phyloP scores from a whole-genome alignment of 92 coral and sea anemone genomes.

The Actinernus sp. region DNA sequence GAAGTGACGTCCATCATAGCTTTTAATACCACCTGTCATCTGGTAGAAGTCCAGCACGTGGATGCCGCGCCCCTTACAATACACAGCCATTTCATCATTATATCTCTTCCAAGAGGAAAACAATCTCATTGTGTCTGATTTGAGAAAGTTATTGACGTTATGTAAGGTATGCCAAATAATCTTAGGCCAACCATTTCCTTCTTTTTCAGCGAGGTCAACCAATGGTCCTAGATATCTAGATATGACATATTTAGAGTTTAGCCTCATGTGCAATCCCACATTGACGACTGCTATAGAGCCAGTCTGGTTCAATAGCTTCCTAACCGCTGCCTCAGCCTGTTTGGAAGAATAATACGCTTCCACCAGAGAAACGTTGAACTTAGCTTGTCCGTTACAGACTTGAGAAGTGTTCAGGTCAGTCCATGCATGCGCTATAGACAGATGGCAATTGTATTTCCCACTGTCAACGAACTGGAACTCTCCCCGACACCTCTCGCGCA shows the following conservation, averaged over 20 bases:
- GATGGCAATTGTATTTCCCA: slow-evolving; percentile 66
- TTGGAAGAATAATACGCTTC: slow-evolving; percentile 39
- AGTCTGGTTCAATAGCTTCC: slow-evolving; percentile 33
- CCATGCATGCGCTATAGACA: slow-evolving; percentile 27
- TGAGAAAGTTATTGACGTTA: slow-evolving; percentile 55
- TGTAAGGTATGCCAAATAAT: slow-evolving; percentile 62
- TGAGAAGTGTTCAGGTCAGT: slow-evolving; percentile 30
- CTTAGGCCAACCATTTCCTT: slow-evolving; percentile 58
- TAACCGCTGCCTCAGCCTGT: slow-evolving; percentile 33
- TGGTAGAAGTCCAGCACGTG: slow-evolving; percentile 42
- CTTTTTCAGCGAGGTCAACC: slow-evolving; percentile 25
- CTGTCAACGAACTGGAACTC: slow-evolving; percentile 72
- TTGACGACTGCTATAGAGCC: slow-evolving; percentile 53
- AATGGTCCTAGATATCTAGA: slow-evolving; percentile 61
- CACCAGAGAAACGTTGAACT: slow-evolving; percentile 42
- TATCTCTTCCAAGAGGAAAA: slow-evolving; percentile 32
- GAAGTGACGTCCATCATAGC: slow-evolving; percentile 64
- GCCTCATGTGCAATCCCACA: slow-evolving; percentile 59
- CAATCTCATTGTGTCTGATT: slow-evolving; percentile 20
- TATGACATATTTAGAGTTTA: slow-evolving; percentile 39
- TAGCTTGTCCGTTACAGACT: slow-evolving; percentile 53
- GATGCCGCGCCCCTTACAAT: slow-evolving; percentile 34
- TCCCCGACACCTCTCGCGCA: slow-evolving; percentile 46
- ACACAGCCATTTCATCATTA: slow-evolving; percentile 49
- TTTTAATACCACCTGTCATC: slow-evolving; percentile 42